A percentile compares a stretch with the other conserved stretches of the same genome.
These are phyloP conservation scores for Antennarius striatus DNA, from an alignment of 2,113 vertebrate species.

Conservation along the genomic window DNA sequence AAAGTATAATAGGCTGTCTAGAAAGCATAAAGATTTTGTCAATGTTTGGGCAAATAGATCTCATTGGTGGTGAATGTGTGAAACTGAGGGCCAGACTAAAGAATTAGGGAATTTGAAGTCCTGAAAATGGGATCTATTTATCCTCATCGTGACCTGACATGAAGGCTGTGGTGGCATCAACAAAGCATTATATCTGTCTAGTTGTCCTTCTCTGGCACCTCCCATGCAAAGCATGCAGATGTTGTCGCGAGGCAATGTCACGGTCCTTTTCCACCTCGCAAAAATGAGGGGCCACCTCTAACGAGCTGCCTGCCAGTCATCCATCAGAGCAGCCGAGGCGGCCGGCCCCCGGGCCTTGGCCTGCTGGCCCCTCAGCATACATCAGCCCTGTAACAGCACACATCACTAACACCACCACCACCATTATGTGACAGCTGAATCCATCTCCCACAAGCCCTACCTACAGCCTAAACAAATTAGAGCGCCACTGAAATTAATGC, in stretches of 20 bases:
- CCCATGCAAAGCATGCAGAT: slow-evolving; percentile 28
- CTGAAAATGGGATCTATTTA: slow-evolving; percentile 3
- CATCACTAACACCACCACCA: slow-evolving; percentile 69
- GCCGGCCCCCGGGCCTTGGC: slow-evolving; percentile 64
- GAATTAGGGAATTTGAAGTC: too few species aligned
- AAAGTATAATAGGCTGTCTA: too few species aligned
- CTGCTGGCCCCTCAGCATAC: slow-evolving; percentile 72
- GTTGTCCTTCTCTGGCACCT: slow-evolving; percentile 25
- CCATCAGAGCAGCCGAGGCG: slow-evolving; percentile 64
- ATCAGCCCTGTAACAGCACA: slow-evolving; percentile 66
- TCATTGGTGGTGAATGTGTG: too few species aligned
- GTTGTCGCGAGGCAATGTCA: slow-evolving; percentile 42
- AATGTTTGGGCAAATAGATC: too few species aligned
- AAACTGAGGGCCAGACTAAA: too few species aligned
- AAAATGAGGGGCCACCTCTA: slow-evolving; percentile 65
- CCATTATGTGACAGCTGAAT: slow-evolving; percentile 71
- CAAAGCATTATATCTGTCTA: slow-evolving; percentile 25
- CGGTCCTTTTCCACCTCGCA: slow-evolving; percentile 51
- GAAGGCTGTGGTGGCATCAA: slow-evolving; percentile 2
- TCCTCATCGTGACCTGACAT: background rate
- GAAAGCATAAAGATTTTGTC: too few species aligned
- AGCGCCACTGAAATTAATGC: slow-evolving; percentile 60
- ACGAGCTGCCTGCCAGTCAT: slow-evolving; percentile 70
- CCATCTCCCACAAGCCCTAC: slow-evolving; percentile 70
- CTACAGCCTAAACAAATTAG: slow-evolving; percentile 70